Percentiles rank a stretch among this genome's conserved stretches.
Conservation (phyloP, 2,797 vertebrate species). For the Eulemur mongoz region DNA sequence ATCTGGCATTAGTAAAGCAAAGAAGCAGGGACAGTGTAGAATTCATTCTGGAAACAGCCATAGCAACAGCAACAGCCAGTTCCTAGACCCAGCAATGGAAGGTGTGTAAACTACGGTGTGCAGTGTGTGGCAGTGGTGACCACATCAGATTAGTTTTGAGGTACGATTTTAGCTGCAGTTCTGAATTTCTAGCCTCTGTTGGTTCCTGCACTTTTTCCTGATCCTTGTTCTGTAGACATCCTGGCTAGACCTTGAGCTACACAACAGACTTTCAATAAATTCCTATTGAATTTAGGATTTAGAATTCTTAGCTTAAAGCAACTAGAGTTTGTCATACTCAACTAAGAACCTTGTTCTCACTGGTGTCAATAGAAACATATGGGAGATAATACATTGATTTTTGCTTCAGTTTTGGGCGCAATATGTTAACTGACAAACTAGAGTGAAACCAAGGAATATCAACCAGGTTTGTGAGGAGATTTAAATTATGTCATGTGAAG, state of each 20-base stretch:
- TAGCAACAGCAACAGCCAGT: neutral
- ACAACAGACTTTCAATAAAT: neutral
- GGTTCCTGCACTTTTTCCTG: neutral
- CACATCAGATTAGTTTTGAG: neutral
- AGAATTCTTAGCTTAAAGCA: neutral
- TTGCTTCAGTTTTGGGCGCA: neutral
- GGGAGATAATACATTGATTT: neutral
- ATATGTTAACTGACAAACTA: neutral
- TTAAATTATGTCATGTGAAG: neutral
- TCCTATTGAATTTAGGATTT: neutral
- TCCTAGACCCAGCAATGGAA: neutral
- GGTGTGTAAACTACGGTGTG: neutral
- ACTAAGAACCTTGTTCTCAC: neutral
- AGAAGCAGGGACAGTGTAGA: neutral
- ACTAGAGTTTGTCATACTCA: neutral
- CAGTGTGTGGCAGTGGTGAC: neutral
- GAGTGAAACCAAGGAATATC: neutral
- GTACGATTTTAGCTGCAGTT: neutral
- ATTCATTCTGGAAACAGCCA: neutral
- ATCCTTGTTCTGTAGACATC: neutral
- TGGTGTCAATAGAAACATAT: neutral
- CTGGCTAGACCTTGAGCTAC: neutral
- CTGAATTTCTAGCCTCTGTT: neutral
- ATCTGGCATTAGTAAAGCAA: neutral
- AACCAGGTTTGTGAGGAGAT: neutral